phyloP scores from a whole-genome alignment of 2,797 vertebrate species.

The Hippocampus kuda region DNA sequence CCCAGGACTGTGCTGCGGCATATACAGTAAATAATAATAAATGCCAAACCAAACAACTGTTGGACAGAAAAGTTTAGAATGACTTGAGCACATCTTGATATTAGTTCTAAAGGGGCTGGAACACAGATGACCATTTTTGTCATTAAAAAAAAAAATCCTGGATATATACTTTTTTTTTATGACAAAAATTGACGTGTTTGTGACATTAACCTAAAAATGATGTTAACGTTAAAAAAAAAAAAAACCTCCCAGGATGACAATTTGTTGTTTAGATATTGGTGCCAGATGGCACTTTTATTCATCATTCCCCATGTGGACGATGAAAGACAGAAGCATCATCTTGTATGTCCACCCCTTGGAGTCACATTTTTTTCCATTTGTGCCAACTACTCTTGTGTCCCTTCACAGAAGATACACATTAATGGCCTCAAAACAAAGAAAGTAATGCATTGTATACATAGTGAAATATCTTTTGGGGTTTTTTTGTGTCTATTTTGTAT shows the following conservation, averaged over 20 bases:
- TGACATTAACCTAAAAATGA: no score
- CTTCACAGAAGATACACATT: background rate
- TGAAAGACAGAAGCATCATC: background rate
- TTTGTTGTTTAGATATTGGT: background rate
- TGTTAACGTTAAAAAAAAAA: no score
- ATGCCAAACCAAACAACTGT: background rate
- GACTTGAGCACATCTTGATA: no score
- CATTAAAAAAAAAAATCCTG: no score
- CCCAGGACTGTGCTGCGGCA: constrained; percentile 34
- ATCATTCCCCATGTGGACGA: background rate
- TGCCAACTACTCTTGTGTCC: background rate
- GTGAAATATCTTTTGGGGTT: no score
- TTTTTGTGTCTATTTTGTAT: background rate
- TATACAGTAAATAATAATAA: constrained; percentile 36
- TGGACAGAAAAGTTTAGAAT: constrained; percentile 22
- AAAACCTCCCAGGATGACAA: no score
- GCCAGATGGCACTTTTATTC: background rate
- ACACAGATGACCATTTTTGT: no score
- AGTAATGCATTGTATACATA: no score
- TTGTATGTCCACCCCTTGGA: background rate
- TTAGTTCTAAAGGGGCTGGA: no score
- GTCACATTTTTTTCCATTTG: background rate
- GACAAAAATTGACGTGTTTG: no score
- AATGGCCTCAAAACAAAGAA: background rate
- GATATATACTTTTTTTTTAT: no score